phyloP scores from a whole-genome alignment of 1,140 invertebrate genomes.

The Drosophila asahinai region DNA sequence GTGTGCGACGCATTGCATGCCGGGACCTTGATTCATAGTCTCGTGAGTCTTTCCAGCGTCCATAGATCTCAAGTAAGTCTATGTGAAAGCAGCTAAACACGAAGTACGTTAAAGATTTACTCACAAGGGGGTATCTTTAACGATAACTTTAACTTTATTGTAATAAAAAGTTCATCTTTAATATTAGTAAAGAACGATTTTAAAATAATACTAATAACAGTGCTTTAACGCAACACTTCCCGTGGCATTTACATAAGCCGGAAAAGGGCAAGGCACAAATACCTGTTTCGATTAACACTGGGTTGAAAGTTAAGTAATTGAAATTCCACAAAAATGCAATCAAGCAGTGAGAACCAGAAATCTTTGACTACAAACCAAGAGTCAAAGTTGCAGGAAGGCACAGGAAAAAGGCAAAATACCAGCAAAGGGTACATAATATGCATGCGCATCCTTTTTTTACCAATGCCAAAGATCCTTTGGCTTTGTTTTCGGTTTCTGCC shows the following conservation, averaged over 20 bases:
- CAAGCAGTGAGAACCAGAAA: slow-evolving; percentile 5
- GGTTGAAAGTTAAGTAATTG: background rate
- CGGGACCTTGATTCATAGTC: slow-evolving; percentile 50
- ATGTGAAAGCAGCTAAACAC: background rate
- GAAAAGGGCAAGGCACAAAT: background rate
- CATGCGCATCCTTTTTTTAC: slow-evolving; percentile 25
- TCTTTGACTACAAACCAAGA: slow-evolving; percentile 25
- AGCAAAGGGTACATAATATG: slow-evolving; percentile 40
- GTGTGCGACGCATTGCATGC: slow-evolving; percentile 51
- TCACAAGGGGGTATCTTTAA: background rate
- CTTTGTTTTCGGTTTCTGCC: slow-evolving; percentile 23
- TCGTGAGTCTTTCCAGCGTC: slow-evolving; percentile 1
- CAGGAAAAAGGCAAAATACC: slow-evolving; percentile 5
- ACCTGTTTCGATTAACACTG: background rate
- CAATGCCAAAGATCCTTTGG: slow-evolving; percentile 20
- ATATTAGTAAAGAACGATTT: no score
- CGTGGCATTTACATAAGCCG: no score
- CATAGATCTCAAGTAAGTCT: slow-evolving; percentile 2
- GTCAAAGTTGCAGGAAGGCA: slow-evolving; percentile 30
- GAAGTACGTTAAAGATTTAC: background rate
- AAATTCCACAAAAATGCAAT: slow-evolving; percentile 43
- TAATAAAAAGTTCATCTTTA: no score
- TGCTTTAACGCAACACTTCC: no score
- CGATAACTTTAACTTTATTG: no score
- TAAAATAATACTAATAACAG: no score